Conservation (phyloP, 2,797 vertebrate species). For the Oryzias sinensis region DNA sequence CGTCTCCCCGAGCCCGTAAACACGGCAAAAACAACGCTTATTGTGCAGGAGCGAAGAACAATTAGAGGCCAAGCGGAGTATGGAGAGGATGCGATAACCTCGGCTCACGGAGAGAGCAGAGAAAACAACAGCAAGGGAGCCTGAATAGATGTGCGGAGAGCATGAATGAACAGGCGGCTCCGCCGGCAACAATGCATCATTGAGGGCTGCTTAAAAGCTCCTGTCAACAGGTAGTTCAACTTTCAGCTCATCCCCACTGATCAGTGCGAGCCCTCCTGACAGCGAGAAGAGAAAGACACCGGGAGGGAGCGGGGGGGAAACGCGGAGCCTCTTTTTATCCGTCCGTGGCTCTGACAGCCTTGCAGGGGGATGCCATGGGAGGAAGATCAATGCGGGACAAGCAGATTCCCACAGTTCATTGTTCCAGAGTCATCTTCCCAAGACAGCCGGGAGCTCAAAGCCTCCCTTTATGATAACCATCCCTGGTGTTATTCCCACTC, state of each 20-base stretch:
- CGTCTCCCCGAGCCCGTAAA: neutral
- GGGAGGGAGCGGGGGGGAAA: slow-evolving; percentile 68
- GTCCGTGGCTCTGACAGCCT: slow-evolving; percentile 74
- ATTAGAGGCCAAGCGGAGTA: slow-evolving; percentile 1
- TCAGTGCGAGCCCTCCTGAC: slow-evolving; percentile 67
- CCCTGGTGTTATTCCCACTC: slow-evolving; percentile 78
- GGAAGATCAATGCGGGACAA: slow-evolving; percentile 81
- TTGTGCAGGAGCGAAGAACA: neutral
- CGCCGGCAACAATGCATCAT: slow-evolving; percentile 83
- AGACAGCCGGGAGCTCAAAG: slow-evolving; percentile 78
- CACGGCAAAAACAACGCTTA: neutral
- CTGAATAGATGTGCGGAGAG: slow-evolving; percentile 62
- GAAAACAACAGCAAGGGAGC: slow-evolving; percentile 27
- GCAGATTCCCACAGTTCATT: slow-evolving; percentile 85
- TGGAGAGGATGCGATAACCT: slow-evolving; percentile 1
- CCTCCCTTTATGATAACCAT: slow-evolving; percentile 82
- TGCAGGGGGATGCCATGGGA: slow-evolving; percentile 70
- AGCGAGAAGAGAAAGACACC: slow-evolving; percentile 68
- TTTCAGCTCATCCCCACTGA: slow-evolving; percentile 81
- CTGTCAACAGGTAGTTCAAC: slow-evolving; percentile 87
- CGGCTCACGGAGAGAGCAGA: slow-evolving; percentile 5
- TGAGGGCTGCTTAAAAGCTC: slow-evolving; percentile 84
- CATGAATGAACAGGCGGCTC: slow-evolving; percentile 64
- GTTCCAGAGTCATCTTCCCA: slow-evolving; percentile 80
- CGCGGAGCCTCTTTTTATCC: slow-evolving; percentile 76